Evolutionary conservation across 2,797 vertebrate species (phyloP), one percentile per base, ranked within the genome.

Genomic region (Apogon talboti): DNA sequence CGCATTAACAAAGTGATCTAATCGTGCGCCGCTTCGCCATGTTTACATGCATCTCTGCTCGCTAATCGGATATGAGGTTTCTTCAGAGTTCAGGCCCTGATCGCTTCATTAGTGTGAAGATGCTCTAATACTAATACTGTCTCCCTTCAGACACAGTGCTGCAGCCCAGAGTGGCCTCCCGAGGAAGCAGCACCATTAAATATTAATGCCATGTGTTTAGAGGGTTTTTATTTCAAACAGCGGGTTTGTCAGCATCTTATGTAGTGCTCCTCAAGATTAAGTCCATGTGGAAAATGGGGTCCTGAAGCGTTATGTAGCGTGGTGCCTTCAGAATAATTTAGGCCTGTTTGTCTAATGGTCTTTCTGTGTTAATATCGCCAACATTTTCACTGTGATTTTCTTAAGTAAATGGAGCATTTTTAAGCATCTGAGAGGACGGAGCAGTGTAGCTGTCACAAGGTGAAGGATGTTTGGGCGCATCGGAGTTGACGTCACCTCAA

Each of bases 141-240:
- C 92, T 94, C 92, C 93, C 95, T 92, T 95, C 93, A 96, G 94
- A 93, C 91, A 86, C 73, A 82, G 88, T 73, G 76, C 89, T 92
- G 88, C 89, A 89, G 89, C 93, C 91, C 87, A 89, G 83, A 91
- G 87, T 84, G 85, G 88, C 87, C 88, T 94, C 91, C 86, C 53
- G 84, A 85, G 93, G 84, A 89, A 78, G 85, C 88, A 85, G 90
- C 91, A 82, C 91, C 92, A 95, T 95, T 90, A 96, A 96, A 96
- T 97, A 97, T 95, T 94, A 95, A 97, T 93, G 92, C 84, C 89
- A 92, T 94, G 88, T 91, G 91, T 94, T 94, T 92, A 91, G 87
- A 92, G 84, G 76, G 65, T 87, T 91, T 93, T 91, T 87, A 88
- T 91, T 90, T 91, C 86, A 92, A 91, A 91, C 81, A 85, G 89